phyloP scores from a whole-genome alignment of 64 coral and sea anemone species.

The Astreopora myriophthalma region DNA sequence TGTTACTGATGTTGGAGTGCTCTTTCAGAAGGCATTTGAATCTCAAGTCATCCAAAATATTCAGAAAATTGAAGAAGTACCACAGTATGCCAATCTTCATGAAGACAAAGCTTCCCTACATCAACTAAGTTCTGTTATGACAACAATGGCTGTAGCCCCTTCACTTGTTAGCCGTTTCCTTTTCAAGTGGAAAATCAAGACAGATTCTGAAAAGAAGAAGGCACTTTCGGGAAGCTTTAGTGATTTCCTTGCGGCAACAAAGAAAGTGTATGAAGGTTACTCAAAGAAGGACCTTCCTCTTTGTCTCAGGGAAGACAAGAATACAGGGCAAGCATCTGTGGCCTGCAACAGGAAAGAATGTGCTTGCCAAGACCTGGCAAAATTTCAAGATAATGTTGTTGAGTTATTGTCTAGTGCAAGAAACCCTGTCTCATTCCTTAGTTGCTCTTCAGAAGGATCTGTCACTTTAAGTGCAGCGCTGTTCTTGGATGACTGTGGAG shows the following conservation, averaged over 20 bases:
- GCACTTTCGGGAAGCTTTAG: not conserved
- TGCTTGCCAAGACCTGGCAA: constrained; percentile 3
- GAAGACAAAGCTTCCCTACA: not conserved
- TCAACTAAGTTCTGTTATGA: constrained; percentile 27
- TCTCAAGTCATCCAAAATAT: constrained; percentile 13
- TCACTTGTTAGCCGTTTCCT: constrained; percentile 7
- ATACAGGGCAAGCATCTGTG: not conserved
- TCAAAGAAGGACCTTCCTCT: not conserved
- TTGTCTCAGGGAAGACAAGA: not conserved
- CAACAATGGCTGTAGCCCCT: constrained; percentile 6
- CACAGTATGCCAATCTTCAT: not conserved
- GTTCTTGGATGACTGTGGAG: not conserved
- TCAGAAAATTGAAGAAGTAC: not conserved
- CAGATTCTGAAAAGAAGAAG: constrained; percentile 12
- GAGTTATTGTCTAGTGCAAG: constrained; percentile 6
- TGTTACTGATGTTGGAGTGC: constrained; percentile 13
- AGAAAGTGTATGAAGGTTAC: constrained; percentile 12
- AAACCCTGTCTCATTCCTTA: constrained; percentile 38
- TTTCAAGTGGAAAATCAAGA: not conserved
- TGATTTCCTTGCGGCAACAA: constrained; percentile 30
- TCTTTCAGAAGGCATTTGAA: constrained; percentile 18
- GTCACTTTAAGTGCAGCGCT: constrained; percentile 15
- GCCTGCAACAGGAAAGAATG: not conserved
- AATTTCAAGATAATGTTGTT: constrained; percentile 35
- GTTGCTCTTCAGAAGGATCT: constrained; percentile 4